Conservation (phyloP, 1,140 invertebrate genomes). For the Cyphomyrmex costatus region DNA sequence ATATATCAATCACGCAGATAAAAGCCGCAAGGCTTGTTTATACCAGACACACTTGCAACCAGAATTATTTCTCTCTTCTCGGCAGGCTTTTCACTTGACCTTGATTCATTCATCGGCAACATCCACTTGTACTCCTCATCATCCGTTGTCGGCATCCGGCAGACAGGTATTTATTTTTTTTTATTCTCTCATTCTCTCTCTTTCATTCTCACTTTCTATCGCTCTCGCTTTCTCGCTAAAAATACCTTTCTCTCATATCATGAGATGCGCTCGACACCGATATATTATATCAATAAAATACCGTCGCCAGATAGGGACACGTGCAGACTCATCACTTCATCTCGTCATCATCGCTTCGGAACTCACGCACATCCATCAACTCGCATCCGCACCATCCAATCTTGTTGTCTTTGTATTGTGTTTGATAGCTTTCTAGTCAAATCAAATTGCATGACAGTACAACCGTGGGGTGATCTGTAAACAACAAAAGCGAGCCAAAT, state of each 20-base stretch:
- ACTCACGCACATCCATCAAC: constrained; percentile 87
- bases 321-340: constrained; percentile 82
- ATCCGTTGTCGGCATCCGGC: constrained; percentile 76
- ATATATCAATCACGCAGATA: constrained; percentile 74
- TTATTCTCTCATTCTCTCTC: constrained; percentile 51
- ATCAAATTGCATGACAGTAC: constrained; percentile 86
- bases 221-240: constrained; percentile 49
- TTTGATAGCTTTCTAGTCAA: constrained; percentile 87
- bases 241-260: constrained; percentile 58
- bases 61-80: constrained; percentile 56
- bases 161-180: constrained; percentile 67
- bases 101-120: constrained; percentile 79
- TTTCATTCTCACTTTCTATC: constrained; percentile 28
- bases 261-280: constrained; percentile 69
- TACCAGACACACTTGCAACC: constrained; percentile 75
- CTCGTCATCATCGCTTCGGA: constrained; percentile 83
- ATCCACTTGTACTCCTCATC: constrained; percentile 80
- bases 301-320: constrained; percentile 79
- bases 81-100: constrained; percentile 64
- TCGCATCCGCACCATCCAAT: constrained; percentile 86
- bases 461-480: constrained; percentile 86
- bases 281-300: constrained; percentile 72
- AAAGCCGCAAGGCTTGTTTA: constrained; percentile 68
- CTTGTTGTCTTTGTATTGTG: constrained; percentile 87
- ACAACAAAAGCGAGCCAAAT: constrained; percentile 86